Base-by-base conservation (phyloP, 2,888 invertebrate genomes). In the Eristalinus aeneus region DNA sequence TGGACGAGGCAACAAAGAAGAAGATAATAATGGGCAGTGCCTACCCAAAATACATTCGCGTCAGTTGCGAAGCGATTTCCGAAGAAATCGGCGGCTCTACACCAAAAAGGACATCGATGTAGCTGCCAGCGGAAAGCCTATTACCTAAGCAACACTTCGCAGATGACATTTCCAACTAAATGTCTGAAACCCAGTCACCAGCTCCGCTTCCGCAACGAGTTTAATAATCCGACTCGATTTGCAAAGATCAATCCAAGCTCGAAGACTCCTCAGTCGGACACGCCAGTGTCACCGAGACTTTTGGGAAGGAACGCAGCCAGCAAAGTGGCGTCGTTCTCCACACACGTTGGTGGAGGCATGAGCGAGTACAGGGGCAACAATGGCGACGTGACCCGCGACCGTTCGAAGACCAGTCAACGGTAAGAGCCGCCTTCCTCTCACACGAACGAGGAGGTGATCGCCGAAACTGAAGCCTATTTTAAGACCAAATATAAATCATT, bases 11-110 rank as follows among this genome's bases (percentile, higher is more conserved):
- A 36, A 91, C 91, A 54, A 93, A 93, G 65, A 97, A 97, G 93
- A 91, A 89, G 54, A 39, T 78, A 2, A 64, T 67, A 11, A 80
- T 77, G 1, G 89, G 90, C 1, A 90, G 91, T 60, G 95, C 94
- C 85, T 93, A 93, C 78, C 94, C 94, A 87, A 96, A 96, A 92
- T 97, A 96, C 92, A 95, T 95, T 94, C 94, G 97, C 88, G 96
- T 96, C 20, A 97, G 97, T 91, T 97, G 97, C 92, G 97, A 97
- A 93, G 97, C 97, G 77, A 97, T 97, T 90, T 97, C 97, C 10
- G 97, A 97, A 93, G 97, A 97, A 94, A 97, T 96, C 90, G 6
- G 85, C 20, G 93, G 31, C 31, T 93, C 23, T 20, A 0, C 11
- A 56, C 12, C 8, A 71, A 68, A 20, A 77, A 86, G 22, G 63